Percentiles rank a stretch among this genome's conserved stretches.
These are phyloP conservation scores for Eleutherodactylus coqui DNA, from an alignment of 2,797 vertebrate species.

Conservation along the genomic window DNA sequence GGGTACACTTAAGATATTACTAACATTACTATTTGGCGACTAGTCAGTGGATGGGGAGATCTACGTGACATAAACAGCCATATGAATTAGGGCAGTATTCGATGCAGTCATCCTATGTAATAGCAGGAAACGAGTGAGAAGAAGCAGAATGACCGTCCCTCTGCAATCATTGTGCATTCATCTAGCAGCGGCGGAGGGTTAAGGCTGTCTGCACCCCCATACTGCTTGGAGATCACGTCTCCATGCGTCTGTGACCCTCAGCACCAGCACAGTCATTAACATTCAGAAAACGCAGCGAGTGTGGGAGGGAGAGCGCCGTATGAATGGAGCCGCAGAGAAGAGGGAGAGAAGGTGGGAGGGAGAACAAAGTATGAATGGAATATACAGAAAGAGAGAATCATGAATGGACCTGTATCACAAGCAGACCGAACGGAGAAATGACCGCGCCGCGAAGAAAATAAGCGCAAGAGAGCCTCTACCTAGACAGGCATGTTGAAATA, in stretches of 20 bases:
- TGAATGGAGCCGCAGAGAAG: constrained; percentile 53
- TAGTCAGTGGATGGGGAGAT: neutral
- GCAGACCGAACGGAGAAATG: constrained; percentile 12
- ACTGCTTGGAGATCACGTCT: constrained; percentile 60
- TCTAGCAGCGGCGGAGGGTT: constrained; percentile 46
- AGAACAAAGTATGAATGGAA: constrained; percentile 44
- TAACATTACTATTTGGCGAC: too few species aligned
- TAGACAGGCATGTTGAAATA: neutral
- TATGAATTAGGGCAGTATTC: neutral
- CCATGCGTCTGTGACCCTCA: constrained; percentile 62
- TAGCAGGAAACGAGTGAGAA: neutral
- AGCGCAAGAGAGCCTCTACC: neutral
- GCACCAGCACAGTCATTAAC: constrained; percentile 56
- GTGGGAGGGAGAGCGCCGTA: constrained; percentile 55
- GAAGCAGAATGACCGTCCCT: neutral
- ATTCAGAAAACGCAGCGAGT: constrained; percentile 57
- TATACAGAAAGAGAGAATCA: constrained; percentile 27
- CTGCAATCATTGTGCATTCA: constrained; percentile 37
- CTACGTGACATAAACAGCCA: neutral
- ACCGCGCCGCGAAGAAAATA: neutral
- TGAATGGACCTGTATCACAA: constrained; percentile 42
- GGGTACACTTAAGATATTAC: too few species aligned
- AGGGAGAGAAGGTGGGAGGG: constrained; percentile 39
- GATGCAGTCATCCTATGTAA: neutral
- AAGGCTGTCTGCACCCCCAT: constrained; percentile 50